Evolutionary conservation across 2,888 invertebrate species (phyloP).

Genomic region (Drepanosiphum platanoidis): DNA sequence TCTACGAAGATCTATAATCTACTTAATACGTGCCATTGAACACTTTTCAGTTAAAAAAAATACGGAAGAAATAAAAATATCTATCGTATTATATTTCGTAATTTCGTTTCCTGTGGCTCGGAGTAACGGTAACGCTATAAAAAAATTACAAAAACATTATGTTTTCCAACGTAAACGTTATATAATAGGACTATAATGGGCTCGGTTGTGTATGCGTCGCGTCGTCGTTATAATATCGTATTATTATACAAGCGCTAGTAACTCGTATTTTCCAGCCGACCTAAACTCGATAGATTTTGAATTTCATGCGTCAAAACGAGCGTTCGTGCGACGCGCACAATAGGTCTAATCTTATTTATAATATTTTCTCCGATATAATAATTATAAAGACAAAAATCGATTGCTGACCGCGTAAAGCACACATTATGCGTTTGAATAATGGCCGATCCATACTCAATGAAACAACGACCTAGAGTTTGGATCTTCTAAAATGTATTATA

Average conservation of each 20-base stretch:
- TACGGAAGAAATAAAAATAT: too few relatives aligned
- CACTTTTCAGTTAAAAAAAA: too few relatives aligned
- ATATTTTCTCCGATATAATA: neutral
- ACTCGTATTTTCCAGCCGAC: neutral
- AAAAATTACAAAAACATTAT: too few relatives aligned
- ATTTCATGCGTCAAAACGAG: neutral
- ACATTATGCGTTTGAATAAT: neutral
- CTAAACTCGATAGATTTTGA: neutral
- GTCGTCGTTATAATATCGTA: neutral
- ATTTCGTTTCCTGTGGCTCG: too few relatives aligned
- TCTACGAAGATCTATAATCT: too few relatives aligned
- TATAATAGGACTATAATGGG: neutral
- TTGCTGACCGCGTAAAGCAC: neutral
- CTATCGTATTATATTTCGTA: too few relatives aligned
- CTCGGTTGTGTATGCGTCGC: neutral
- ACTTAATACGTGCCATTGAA: too few relatives aligned
- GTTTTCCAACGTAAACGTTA: neutral
- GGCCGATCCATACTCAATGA: neutral
- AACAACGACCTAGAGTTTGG: constrained; percentile 40
- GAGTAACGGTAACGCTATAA: too few relatives aligned
- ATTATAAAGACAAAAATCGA: neutral
- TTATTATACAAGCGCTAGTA: neutral
- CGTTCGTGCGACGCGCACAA: neutral
- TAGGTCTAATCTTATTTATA: too few relatives aligned
- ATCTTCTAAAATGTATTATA: constrained; percentile 27